Evolutionary conservation across 2,888 invertebrate genomes (phyloP), one percentile per base, ranked within the genome.

Genomic region (Harmothoe impar): DNA sequence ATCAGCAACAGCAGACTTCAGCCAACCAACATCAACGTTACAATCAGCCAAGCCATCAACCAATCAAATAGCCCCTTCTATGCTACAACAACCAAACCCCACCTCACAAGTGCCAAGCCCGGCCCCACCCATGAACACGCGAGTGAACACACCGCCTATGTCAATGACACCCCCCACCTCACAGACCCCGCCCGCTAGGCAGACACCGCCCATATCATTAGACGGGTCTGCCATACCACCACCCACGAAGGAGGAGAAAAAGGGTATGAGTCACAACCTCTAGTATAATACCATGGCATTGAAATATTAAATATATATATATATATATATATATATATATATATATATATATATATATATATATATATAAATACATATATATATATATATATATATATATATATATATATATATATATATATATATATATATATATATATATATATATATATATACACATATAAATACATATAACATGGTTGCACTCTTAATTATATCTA

Each of bases 141-240:
- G 62, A 86, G 54, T 86, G 86, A 62, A 81, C 31, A 51, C 78
- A n/a, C 89, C 52, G 77, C 89, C 86, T 84, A 90, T 20, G 77
- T n/a, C 54, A 54, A 51, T 81, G 85, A 89, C 88, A 62, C 56
- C 77, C 0, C 89, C 81, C 68, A 43, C 51, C n/a, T n/a, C 56
- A 25, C 86, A 86, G 54, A 33, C 54, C 56, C 54, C 89, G 35
- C 89, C 89, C 51, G 77, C 72, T 25, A n/a, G 77, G 17, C 89
- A 33, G 12, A 33, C 86, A 3, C 52, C 86, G 52, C 86, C 86
- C 86, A 86, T 86, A 7, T 25, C 86, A 31, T 35, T 12, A 0
- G 29, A 31, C 29, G 43, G 23, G 51, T 0, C 23, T 33, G 17
- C 25, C 20, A 10, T 35, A 43, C 51, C 12, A 25, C 35, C 54